phyloP scores from a whole-genome alignment of 2,797 vertebrate genomes.

The Oceanodroma leucorhoa region DNA sequence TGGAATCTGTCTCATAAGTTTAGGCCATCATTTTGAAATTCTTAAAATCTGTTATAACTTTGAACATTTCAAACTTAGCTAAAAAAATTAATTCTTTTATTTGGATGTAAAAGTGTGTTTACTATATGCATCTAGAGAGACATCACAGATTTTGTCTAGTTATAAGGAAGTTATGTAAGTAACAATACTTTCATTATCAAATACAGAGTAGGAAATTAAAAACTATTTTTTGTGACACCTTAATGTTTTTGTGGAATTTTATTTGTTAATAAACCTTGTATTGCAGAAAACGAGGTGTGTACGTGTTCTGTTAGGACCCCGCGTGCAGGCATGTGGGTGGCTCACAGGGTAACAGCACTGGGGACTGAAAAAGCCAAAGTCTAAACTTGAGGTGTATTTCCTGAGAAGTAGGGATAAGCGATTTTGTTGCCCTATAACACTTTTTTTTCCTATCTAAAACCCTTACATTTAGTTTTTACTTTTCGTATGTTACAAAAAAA shows the following conservation, averaged over 20 bases:
- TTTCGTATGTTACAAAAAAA: neutral
- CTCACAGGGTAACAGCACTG: neutral
- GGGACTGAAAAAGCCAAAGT: rapidly evolving
- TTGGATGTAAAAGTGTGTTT: neutral
- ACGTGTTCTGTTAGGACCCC: rapidly evolving
- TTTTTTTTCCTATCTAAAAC: neutral
- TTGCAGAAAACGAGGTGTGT: neutral
- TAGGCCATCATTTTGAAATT: neutral
- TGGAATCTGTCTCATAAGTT: neutral
- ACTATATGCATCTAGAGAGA: too few species aligned
- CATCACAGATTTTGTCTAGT: neutral
- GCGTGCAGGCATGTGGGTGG: neutral
- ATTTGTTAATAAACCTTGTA: neutral
- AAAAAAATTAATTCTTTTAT: neutral
- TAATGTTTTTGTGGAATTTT: neutral
- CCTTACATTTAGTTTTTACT: neutral
- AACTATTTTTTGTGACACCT: neutral
- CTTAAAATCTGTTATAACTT: neutral
- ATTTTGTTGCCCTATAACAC: neutral
- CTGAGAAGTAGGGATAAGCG: neutral
- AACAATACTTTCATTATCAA: neutral
- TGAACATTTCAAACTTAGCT: neutral
- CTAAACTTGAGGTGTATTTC: neutral
- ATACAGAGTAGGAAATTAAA: neutral
- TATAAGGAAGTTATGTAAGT: neutral